phyloP scores from a whole-genome alignment of 2,888 invertebrate species.

The Stramonita haemastoma region DNA sequence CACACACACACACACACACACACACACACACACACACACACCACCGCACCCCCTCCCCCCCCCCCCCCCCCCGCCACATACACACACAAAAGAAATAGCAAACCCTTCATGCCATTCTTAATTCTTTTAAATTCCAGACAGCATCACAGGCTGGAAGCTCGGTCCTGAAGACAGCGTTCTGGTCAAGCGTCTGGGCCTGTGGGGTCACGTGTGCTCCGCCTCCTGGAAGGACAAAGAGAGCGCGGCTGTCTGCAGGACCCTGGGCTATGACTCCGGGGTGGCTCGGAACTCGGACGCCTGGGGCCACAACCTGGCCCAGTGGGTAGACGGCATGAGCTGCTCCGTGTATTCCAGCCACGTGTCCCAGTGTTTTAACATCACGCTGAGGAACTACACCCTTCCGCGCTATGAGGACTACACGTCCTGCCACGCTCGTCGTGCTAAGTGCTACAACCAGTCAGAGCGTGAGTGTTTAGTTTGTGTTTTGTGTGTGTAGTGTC shows the following conservation, averaged over 20 bases:
- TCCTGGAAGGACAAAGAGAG: constrained; percentile 2
- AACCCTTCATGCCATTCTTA: neutral
- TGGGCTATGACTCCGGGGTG: neutral
- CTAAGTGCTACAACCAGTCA: neutral
- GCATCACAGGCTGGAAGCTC: neutral
- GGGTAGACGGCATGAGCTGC: constrained; percentile 9
- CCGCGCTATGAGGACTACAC: neutral
- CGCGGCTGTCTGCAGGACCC: constrained; percentile 5
- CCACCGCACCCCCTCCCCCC: no score
- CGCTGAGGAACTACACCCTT: neutral
- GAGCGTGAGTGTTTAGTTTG: neutral
- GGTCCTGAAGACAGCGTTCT: neutral
- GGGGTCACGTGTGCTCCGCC: constrained; percentile 18
- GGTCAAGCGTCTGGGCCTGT: constrained; percentile 6
- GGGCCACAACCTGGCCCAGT: constrained; percentile 14
- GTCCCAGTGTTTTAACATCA: neutral
- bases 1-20: no score
- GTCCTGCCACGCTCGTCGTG: neutral
- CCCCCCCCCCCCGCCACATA: no score
- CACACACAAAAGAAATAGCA: neutral
- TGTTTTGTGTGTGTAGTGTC: neutral
- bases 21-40: no score
- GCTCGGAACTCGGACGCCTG: neutral
- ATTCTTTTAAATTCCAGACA: neutral
- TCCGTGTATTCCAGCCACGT: neutral